Evolutionary conservation across 2,797 vertebrate genomes (phyloP), one percentile per base, ranked within the genome.

Genomic region (Notoglanidium macrostoma): DNA sequence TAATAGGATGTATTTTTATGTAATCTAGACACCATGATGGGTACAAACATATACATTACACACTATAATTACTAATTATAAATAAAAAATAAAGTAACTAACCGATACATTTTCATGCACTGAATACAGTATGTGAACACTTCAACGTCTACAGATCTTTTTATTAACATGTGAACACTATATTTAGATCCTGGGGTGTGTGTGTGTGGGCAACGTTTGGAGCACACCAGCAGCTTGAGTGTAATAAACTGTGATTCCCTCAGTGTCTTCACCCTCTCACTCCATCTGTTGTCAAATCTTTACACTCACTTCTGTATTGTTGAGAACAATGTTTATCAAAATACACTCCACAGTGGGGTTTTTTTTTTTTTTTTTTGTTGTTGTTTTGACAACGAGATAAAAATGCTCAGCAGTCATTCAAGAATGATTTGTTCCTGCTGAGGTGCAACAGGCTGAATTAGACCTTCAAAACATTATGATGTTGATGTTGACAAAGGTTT

Each of bases 191-290:
- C 49, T 7, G 0, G 61, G 1, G 44, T 54, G 59, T 35, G 59
- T 76, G 84, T 40, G 63, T 55, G 23, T 57, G 78, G 85, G 84
- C 35, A 82, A 84, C 85, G 63, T 84, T 68, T 55, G 19, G 55
- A 83, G 83, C 78, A 85, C 87, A 72, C 14, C 83, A 87, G 78
- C 88, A 90, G 88, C 85, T 87, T 89, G 90, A 87, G 90, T 82
- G 74, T 89, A 87, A 90, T 88, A 91, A 94, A 95, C 94, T 95
- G 95, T 93, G 91, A 95, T 82, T 94, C 94, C 95, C 95, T 92
- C 63, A 85, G 93, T 90, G 93, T 88, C 87, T 87, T 85, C 26
- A 89, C 87, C 89, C 88, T 91, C 88, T 86, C 86, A 91, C 87
- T 94, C 91, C 93, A 92, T 92, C 93, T 92, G 91, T 40, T 90